Conservation (phyloP, 2,113 vertebrate species). For the Rattus rattus region DNA sequence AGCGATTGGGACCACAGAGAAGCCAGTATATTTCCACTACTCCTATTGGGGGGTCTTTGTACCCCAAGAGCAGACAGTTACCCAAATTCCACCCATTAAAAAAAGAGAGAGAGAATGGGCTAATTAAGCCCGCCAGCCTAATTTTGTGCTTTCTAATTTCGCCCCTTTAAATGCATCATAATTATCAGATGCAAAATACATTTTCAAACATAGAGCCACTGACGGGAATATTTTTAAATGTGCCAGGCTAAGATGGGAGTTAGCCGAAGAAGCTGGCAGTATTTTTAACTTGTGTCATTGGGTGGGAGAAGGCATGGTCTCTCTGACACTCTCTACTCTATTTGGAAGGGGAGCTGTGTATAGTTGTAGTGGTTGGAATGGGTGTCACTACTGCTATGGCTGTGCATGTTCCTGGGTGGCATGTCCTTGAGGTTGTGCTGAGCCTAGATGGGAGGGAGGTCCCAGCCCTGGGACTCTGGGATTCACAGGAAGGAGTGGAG, state of each 20-base stretch:
- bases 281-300: slow-evolving; percentile 74
- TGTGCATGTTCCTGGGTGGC: neutral
- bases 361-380: neutral
- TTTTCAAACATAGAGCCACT: slow-evolving; percentile 78
- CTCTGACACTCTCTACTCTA: neutral
- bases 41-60: slow-evolving; percentile 70
- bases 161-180: slow-evolving; percentile 80
- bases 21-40: slow-evolving; percentile 63
- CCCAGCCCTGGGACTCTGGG: neutral
- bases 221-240: slow-evolving; percentile 80
- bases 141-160: slow-evolving; percentile 83
- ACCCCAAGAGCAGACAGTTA: slow-evolving; percentile 66
- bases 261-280: slow-evolving; percentile 57
- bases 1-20: slow-evolving; percentile 33
- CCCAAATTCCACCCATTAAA: slow-evolving; percentile 80
- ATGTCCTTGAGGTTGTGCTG: neutral
- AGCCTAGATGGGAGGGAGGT: neutral
- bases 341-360: slow-evolving; percentile 45
- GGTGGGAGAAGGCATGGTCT: slow-evolving; percentile 66
- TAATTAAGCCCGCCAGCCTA: slow-evolving; percentile 82
- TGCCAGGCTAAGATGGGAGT: slow-evolving; percentile 68
- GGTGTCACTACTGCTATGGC: neutral
- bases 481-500: fast-evolving
- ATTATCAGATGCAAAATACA: slow-evolving; percentile 82
- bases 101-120: slow-evolving; percentile 73